These are phyloP conservation scores for Circaetus cinerascens DNA, from an alignment of 2,113 vertebrate genomes.

Conservation along the genomic window DNA sequence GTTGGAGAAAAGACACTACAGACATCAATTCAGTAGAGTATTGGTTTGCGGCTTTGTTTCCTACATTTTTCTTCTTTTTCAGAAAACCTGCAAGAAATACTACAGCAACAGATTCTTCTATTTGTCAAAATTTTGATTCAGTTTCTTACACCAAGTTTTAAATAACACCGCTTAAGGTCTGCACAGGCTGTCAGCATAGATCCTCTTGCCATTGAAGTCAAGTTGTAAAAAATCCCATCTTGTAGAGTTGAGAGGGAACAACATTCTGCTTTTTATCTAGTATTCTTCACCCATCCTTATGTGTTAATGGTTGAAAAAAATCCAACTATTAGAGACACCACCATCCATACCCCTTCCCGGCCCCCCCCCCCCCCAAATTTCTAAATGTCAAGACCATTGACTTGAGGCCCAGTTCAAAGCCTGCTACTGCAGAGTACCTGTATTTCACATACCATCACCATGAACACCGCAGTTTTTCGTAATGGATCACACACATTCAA, in stretches of 20 bases:
- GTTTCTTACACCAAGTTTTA: background rate
- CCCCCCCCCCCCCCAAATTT: accelerated
- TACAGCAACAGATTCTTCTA: background rate
- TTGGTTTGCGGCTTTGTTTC: background rate
- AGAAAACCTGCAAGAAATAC: background rate
- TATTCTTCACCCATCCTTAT: background rate
- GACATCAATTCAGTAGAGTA: background rate
- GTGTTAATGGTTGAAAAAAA: background rate
- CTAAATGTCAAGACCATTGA: background rate
- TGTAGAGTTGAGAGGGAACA: background rate
- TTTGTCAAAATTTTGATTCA: background rate
- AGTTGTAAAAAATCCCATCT: background rate
- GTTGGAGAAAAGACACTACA: background rate
- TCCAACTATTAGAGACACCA: background rate
- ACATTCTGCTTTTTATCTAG: background rate
- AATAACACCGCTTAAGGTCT: background rate
- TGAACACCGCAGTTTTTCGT: background rate
- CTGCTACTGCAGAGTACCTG: accelerated
- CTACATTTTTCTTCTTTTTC: background rate
- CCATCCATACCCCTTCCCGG: background rate
- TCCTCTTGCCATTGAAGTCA: background rate
- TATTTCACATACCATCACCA: background rate
- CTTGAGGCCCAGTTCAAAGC: background rate
- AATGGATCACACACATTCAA: background rate
- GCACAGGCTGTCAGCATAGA: background rate